Evolutionary conservation across 2,888 invertebrate genomes (phyloP), one percentile per base, ranked within the genome.

Genomic region (Aleiodes alternator): DNA sequence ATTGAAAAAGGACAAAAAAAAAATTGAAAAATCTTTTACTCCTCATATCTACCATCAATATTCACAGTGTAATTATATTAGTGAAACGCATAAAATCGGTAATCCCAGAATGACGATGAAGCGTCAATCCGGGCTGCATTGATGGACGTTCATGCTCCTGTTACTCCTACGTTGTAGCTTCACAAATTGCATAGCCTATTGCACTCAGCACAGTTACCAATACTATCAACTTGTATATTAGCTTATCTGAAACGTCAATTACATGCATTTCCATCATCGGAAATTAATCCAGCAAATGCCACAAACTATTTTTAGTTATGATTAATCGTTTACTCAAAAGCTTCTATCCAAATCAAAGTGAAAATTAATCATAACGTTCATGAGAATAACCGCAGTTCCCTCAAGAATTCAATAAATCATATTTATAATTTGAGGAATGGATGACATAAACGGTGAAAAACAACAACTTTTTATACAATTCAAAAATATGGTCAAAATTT

Each of bases 51-150:
- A 31, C 9, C 64, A 70, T 56, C 74, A 75, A 64, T 64, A 64
- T 57, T 48, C 50, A 16, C 43, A 72, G 11, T 51, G 5, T 53
- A 68, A 57, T 72, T 59, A 76, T 76, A 75, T 69, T 57, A 72
- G 61, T 14, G 57, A 75, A 79, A 69, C 73, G 66, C 34, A 56
- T 64, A 50, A 68, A 75, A 74, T 69, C 72, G 73, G 75, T 77
- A 75, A 77, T 77, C 75, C 69, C 71, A 70, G 43, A 75, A 71
- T 75, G 70, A 71, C 70, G 66, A 75, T 71, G 69, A 34, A 66
- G 69, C 57, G 38, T 59, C 59, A 48, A 31, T 29, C 72, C n/a
- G 34, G 43, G 43, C 43, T 64, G 12, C 16, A 23, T 70, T 71
- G 70, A 75, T 70, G 66, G 70, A 75, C 69, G 69, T 50, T 34